Conservation (phyloP, 1,140 invertebrate species). For the Drosophila willistoni region DNA sequence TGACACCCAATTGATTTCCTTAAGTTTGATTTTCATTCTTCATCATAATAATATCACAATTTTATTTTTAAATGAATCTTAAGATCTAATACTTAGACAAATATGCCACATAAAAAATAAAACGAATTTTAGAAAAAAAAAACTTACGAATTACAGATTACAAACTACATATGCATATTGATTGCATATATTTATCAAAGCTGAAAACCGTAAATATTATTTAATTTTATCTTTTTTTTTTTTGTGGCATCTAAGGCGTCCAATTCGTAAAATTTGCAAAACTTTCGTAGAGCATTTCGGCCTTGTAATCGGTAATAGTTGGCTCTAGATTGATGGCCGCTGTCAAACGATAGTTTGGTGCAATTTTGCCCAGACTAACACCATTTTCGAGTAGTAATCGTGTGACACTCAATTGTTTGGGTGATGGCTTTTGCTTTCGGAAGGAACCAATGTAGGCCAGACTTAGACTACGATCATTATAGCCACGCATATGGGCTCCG, state of each 20-base stretch:
- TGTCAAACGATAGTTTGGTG: constrained; percentile 85
- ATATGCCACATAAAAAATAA: constrained; percentile 65
- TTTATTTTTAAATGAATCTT: constrained; percentile 48
- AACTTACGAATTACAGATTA: constrained; percentile 22
- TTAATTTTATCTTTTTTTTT: neutral
- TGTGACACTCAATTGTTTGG: constrained; percentile 85
- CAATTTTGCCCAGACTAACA: constrained; percentile 84
- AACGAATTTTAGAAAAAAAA: constrained; percentile 9
- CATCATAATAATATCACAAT: constrained; percentile 67
- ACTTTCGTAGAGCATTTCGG: constrained; percentile 85
- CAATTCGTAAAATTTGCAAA: constrained; percentile 86
- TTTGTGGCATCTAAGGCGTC: constrained; percentile 76
- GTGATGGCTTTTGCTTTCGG: constrained; percentile 82
- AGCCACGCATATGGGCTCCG: constrained; percentile 85
- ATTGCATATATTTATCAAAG: constrained; percentile 37
- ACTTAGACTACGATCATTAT: constrained; percentile 86
- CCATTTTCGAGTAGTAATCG: constrained; percentile 85
- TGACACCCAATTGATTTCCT: constrained; percentile 22
- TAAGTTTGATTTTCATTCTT: constrained; percentile 34
- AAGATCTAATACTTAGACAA: constrained; percentile 47
- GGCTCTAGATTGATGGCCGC: constrained; percentile 86
- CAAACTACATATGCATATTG: neutral
- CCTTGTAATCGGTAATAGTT: constrained; percentile 87
- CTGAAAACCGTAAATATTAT: constrained; percentile 31
- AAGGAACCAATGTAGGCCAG: constrained; percentile 86